Conservation (phyloP, 2,888 invertebrate species). For the Didymodactylos carnosus region DNA sequence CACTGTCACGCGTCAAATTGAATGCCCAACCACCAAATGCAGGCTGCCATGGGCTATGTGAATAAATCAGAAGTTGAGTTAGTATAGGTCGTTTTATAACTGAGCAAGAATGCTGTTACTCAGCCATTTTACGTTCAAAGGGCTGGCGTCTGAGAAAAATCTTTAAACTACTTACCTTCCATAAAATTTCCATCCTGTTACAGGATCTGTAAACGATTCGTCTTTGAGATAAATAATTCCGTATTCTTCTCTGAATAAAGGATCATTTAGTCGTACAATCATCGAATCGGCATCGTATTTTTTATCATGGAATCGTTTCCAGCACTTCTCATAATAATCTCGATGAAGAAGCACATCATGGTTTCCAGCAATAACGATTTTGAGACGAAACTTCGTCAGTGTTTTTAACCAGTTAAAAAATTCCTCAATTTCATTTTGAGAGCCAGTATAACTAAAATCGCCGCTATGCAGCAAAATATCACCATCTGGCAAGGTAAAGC, state of each 20-base stretch:
- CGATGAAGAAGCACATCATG: slow-evolving; percentile 44
- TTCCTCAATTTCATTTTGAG: neutral
- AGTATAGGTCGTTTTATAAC: no score
- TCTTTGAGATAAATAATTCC: neutral
- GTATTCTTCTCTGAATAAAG: neutral
- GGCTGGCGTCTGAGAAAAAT: slow-evolving; percentile 1
- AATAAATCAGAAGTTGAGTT: neutral
- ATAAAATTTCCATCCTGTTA: neutral
- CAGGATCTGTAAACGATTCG: neutral
- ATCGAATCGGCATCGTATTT: neutral
- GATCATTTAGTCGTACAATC: neutral
- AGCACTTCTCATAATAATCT: neutral
- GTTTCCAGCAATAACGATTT: slow-evolving; percentile 64
- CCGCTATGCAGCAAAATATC: neutral
- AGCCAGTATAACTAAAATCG: neutral
- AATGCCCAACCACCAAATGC: slow-evolving; percentile 64
- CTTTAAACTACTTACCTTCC: neutral
- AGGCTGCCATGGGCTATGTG: slow-evolving; percentile 45
- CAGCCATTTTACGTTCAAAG: neutral
- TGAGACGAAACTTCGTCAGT: slow-evolving; percentile 34
- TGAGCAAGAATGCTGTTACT: no score
- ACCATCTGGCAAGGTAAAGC: neutral
- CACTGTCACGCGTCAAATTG: slow-evolving; percentile 49
- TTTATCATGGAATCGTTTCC: neutral
- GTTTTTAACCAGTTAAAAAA: neutral